These are phyloP conservation scores for Elachura formosa DNA, from an alignment of 2,113 vertebrate genomes.

Conservation along the genomic window DNA sequence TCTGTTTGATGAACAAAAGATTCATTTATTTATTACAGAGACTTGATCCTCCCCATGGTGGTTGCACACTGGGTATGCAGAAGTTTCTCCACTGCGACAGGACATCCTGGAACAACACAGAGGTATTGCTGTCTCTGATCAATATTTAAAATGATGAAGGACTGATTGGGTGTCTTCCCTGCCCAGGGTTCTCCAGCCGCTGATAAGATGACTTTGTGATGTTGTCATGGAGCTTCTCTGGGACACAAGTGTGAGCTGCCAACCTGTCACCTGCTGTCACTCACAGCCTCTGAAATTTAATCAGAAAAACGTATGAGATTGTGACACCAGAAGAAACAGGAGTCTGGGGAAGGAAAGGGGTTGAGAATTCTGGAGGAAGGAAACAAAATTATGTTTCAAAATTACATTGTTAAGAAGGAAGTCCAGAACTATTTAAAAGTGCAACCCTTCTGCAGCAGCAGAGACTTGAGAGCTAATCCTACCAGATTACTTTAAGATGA, in stretches of 20 bases:
- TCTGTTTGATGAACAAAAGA: no score
- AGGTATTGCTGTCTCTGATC: constrained; percentile 8
- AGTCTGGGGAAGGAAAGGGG: background rate
- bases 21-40: no score
- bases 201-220: background rate
- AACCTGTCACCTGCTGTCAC: constrained; percentile 46
- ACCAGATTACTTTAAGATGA: background rate
- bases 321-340: background rate
- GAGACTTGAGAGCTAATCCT: background rate
- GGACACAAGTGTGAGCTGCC: background rate
- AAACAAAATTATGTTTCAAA: background rate
- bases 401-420: background rate
- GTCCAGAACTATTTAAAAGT: background rate
- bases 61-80: constrained; percentile 26
- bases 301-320: background rate
- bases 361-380: background rate
- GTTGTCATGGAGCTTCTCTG: constrained; percentile 4
- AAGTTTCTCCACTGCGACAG: background rate
- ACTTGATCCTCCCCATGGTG: background rate
- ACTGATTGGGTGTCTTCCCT: constrained; percentile 2
- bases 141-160: constrained; percentile 55
- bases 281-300: constrained; percentile 47
- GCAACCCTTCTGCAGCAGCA: background rate
- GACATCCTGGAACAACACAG: constrained; percentile 23
- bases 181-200: background rate